Base-by-base conservation (phyloP, 2,888 invertebrate species). In the Quadriops clusia region DNA sequence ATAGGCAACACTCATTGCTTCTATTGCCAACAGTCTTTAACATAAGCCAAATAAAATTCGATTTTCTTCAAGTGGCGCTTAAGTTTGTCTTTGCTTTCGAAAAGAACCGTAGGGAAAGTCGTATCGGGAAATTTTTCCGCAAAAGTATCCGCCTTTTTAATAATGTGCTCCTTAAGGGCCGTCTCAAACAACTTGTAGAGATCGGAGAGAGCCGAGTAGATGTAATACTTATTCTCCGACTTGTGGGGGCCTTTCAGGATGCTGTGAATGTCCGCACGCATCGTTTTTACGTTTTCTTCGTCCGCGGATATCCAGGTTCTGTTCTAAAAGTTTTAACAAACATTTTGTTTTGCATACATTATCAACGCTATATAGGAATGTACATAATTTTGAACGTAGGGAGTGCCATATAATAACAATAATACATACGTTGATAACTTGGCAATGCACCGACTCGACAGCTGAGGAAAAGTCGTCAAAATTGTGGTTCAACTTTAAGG, bases 31-130 rank as follows among this genome's bases (percentile, higher is more conserved):
- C 16, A 38, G 40, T 52, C 49, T 44, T 71, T 70, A 17, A 72
- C 55, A 65, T 66, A 83, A 0, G 79, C 74, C 36, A 83, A 56
- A 57, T 77, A 76, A 59, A 74, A 84, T 50, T 81, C 77, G 2
- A 83, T 48, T 61, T 82, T 84, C 49, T 74, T 80, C 1, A 70
- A 49, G 40, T 67, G 59, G 33, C 65, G 63, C 40, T 67, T 68
- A 5, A 77, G 46, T 53, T 67, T 70, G 24, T 60, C 63, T 27
- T 64, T 53, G 34, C 70, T 63, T 40, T 77, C 49, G n/a, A 58
- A 50, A 26, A 68, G 63, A 24, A 65, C 53, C 37, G 67, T 55
- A 8, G 66, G 62, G 17, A 54, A 60, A 27, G 61, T 59, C 33
- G 69, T 64, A 7, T 72, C 68, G 0, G 68, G 65, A 34, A 74